Conservation (phyloP, 2,113 vertebrate genomes). For the Fulmarus glacialis region DNA sequence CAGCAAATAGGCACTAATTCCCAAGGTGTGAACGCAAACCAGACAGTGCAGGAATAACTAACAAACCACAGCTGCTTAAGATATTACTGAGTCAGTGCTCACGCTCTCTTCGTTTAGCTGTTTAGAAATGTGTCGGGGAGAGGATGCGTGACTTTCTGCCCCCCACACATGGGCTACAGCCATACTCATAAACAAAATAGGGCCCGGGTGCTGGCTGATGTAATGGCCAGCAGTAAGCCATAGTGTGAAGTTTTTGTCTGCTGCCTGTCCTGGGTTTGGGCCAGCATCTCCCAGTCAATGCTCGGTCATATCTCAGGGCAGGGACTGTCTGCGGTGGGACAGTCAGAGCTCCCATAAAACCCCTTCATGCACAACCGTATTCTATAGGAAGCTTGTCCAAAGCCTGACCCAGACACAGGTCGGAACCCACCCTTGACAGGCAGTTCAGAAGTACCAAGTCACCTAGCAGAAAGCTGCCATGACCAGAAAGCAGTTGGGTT, state of each 20-base stretch:
- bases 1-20: neutral
- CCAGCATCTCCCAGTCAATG: neutral
- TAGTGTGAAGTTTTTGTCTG: rapidly evolving
- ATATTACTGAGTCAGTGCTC: neutral
- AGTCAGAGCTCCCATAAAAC: neutral
- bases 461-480: neutral
- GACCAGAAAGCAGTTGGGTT: neutral
- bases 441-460: neutral
- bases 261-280: neutral
- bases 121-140: neutral
- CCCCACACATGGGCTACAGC: neutral
- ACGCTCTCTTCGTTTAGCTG: rapidly evolving
- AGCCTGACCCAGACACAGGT: neutral
- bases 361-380: neutral
- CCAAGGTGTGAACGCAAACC: conserved; percentile 20
- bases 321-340: neutral
- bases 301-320: neutral
- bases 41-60: neutral
- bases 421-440: neutral
- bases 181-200: neutral
- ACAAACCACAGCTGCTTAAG: neutral
- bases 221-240: neutral
- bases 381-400: neutral
- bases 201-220: neutral
- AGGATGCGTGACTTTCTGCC: neutral